Evolutionary conservation across 2,113 vertebrate genomes (phyloP).

Genomic region (Saccopteryx leptura): DNA sequence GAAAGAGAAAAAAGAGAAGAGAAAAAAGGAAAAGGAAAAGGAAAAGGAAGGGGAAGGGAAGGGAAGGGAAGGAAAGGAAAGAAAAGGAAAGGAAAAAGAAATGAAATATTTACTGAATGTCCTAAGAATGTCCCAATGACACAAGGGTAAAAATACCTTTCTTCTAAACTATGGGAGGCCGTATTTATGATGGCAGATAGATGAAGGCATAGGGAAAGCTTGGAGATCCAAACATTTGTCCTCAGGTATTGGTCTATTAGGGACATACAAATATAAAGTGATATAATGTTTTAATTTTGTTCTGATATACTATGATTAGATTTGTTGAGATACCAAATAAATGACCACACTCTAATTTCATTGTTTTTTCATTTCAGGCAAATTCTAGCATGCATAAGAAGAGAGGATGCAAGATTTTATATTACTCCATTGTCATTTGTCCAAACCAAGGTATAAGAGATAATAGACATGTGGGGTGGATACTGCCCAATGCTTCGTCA

Average conservation of each 20-base stretch:
- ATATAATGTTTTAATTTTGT: background rate
- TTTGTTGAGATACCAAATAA: background rate
- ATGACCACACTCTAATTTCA: background rate
- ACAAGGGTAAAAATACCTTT: background rate
- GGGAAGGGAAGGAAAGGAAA: too few relatives aligned
- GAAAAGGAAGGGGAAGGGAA: too few relatives aligned
- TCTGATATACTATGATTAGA: background rate
- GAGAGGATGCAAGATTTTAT: background rate
- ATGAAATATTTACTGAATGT: background rate
- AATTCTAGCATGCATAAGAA: background rate
- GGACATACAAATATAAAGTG: background rate
- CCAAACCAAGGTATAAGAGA: background rate
- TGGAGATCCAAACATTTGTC: background rate
- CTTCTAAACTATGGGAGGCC: background rate
- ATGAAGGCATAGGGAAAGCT: background rate
- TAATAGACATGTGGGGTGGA: background rate
- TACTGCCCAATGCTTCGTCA: background rate
- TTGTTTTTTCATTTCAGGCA: conserved; percentile 3
- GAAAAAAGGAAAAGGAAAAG: too few relatives aligned
- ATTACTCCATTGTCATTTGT: background rate
- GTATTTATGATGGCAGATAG: background rate
- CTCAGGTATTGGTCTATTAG: background rate
- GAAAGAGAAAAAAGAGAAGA: too few relatives aligned
- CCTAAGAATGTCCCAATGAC: background rate
- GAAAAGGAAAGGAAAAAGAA: too few relatives aligned